Conservation (phyloP, 2,888 invertebrate genomes). For the Pimpla rufipes region DNA sequence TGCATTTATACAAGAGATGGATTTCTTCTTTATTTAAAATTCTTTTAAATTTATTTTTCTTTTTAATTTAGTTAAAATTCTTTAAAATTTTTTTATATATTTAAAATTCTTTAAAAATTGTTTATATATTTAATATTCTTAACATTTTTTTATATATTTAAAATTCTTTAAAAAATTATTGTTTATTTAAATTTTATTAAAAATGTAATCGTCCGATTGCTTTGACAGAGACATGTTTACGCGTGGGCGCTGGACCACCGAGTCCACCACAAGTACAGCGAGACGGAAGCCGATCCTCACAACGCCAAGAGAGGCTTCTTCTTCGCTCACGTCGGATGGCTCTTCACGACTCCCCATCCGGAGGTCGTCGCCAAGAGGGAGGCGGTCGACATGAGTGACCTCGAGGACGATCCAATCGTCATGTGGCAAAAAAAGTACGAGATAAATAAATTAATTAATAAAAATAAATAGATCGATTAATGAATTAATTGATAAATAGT, state of each 20-base stretch:
- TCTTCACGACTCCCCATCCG: constrained; percentile 94
- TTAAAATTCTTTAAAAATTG: background rate
- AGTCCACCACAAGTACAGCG: constrained; percentile 95
- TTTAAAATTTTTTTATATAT: too few relatives aligned
- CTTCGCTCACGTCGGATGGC: constrained; percentile 97
- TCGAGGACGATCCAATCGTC: constrained; percentile 91
- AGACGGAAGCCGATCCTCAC: constrained; percentile 94
- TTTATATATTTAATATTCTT: too few relatives aligned
- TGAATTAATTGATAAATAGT: too few relatives aligned
- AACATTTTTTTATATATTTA: too few relatives aligned
- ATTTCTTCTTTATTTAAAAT: too few relatives aligned
- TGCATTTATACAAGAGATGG: too few relatives aligned
- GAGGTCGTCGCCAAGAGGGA: constrained; percentile 90
- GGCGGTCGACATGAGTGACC: constrained; percentile 90
- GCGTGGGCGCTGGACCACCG: constrained; percentile 95
- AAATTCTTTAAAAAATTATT: background rate
- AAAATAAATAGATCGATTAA: too few relatives aligned
- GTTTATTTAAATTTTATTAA: background rate
- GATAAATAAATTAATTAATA: background rate
- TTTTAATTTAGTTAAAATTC: too few relatives aligned
- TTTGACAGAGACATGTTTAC: constrained; percentile 91
- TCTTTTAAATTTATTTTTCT: background rate
- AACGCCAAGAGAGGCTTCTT: constrained; percentile 94
- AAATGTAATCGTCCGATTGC: too few relatives aligned
- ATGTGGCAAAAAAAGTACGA: constrained; percentile 90